Percentiles rank a stretch among this genome's conserved stretches.
These are phyloP conservation scores for Ichneumoninae sp. DNA, from an alignment of 2,888 invertebrate species.

Conservation along the genomic window DNA sequence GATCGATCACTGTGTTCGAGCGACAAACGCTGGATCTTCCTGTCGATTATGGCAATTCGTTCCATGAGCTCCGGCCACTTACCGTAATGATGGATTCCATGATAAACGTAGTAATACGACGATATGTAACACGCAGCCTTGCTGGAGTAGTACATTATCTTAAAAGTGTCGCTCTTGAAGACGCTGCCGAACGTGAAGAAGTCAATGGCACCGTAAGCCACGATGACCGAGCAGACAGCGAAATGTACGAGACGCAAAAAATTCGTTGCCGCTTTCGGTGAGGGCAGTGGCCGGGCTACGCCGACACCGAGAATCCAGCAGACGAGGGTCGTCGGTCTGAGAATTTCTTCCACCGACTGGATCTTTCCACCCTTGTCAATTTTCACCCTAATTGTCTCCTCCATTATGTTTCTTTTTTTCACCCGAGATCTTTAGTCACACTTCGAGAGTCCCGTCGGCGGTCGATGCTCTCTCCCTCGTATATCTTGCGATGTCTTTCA, in stretches of 20 bases:
- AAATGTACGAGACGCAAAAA: constrained; percentile 74
- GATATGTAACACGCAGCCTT: constrained; percentile 75
- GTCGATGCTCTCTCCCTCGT: neutral
- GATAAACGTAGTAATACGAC: constrained; percentile 76
- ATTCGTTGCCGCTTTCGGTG: constrained; percentile 69
- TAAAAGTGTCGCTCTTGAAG: constrained; percentile 76
- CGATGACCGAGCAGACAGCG: constrained; percentile 74
- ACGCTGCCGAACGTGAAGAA: constrained; percentile 74
- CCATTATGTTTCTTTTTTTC: constrained; percentile 61
- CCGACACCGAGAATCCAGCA: constrained; percentile 77
- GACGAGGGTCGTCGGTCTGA: constrained; percentile 72
- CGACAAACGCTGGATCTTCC: constrained; percentile 66
- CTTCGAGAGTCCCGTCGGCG: neutral
- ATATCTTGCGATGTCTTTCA: neutral
- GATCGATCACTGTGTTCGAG: constrained; percentile 65
- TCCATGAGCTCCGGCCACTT: constrained; percentile 76
- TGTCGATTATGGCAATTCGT: constrained; percentile 70
- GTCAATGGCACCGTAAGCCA: constrained; percentile 76
- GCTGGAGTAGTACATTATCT: constrained; percentile 78
- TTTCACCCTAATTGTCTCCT: constrained; percentile 68
- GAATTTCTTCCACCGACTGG: constrained; percentile 65
- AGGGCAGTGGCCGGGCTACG: constrained; percentile 69
- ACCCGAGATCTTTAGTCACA: neutral
- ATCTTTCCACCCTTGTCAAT: constrained; percentile 64
- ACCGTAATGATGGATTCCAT: constrained; percentile 71